Percentiles rank a stretch among this genome's conserved stretches.
These are phyloP conservation scores for Phrixothrix hirtus DNA, from an alignment of 2,888 invertebrate genomes.

Conservation along the genomic window DNA sequence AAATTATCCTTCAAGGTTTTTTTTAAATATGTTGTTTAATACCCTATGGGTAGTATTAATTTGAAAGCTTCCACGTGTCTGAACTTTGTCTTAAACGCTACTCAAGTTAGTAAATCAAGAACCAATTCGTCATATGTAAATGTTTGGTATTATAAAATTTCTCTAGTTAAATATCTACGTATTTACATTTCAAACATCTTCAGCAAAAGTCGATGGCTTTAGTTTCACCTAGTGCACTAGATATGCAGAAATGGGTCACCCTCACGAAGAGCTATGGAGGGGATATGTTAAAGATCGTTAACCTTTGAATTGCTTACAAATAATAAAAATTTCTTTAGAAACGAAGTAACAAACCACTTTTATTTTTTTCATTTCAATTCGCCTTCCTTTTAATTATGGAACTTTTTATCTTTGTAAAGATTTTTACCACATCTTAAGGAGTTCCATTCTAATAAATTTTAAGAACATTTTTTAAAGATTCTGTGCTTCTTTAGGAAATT, in stretches of 20 bases:
- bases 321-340: too few species aligned
- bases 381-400: too few species aligned
- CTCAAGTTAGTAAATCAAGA: conserved; percentile 23
- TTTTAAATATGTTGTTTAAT: conserved; percentile 6
- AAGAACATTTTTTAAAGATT: conserved; percentile 12
- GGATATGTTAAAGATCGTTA: conserved; percentile 15
- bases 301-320: conserved; percentile 22
- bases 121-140: conserved; percentile 25
- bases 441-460: conserved; percentile 20
- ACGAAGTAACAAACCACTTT: too few species aligned
- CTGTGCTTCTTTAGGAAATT: too few species aligned
- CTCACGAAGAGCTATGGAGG: conserved; percentile 15
- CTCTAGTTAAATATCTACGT: conserved; percentile 25
- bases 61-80: conserved; percentile 25
- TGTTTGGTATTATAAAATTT: conserved; percentile 27
- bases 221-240: conserved; percentile 33
- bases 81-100: conserved; percentile 20
- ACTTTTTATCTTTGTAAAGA: too few species aligned
- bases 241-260: conserved; percentile 30
- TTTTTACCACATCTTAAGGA: too few species aligned
- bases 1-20: conserved; percentile 10
- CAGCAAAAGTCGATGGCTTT: conserved; percentile 23
- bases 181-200: conserved; percentile 25
- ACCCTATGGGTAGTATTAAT: conserved; percentile 13
- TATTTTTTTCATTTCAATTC: too few species aligned